Base-by-base conservation (phyloP, 2,797 vertebrate species). In the Notolabrus celidotus region DNA sequence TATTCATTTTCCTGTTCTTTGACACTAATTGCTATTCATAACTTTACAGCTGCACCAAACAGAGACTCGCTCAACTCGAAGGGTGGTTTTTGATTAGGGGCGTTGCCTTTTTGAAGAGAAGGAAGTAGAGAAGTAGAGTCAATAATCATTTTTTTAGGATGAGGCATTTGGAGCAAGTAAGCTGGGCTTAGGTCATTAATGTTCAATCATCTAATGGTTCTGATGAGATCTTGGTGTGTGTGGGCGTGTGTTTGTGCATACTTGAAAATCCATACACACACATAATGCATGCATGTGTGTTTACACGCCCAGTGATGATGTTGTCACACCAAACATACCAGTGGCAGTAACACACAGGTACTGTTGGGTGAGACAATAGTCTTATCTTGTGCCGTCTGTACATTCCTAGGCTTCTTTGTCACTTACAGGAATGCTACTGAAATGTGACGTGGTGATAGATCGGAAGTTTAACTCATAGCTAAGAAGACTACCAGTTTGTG, bases 61-160 rank as follows among this genome's bases (percentile, higher is more conserved):
- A 45, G 10, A 47, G 75, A 90, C 89, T 85, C 46, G 88, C 84
- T 55, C 0, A 41, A 91, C 91, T 71, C 4, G 87, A 87, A 43
- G 7, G 47, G 71, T 58, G 51, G 51, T 82, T 79, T 74, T 12
- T 29, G 34, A 42, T 54, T 23, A 60, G 54, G 86, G 89, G 90
- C 23, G 90, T 87, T 67, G 78, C n/a, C 88, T 46, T 8, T 34
- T 68, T 73, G 23, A 67, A 65, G n/a, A 68, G 41, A 22, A 56
- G 46, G 53, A 67, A 9, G 43, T 2, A 36, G 4, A 14, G 3
- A 10, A 22, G 20, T 11, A 1, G 22, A 34, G 47, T 41, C 6
- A 43, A 31, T n/a, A n/a, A n/a, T n/a, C n/a, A 33, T 34, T 10
- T 38, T 56, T 65, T 31, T 34, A 46, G 8, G 10, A 2, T 6